These are phyloP conservation scores for Cephus spinipes DNA, from an alignment of 2,888 invertebrate genomes.

Conservation along the genomic window DNA sequence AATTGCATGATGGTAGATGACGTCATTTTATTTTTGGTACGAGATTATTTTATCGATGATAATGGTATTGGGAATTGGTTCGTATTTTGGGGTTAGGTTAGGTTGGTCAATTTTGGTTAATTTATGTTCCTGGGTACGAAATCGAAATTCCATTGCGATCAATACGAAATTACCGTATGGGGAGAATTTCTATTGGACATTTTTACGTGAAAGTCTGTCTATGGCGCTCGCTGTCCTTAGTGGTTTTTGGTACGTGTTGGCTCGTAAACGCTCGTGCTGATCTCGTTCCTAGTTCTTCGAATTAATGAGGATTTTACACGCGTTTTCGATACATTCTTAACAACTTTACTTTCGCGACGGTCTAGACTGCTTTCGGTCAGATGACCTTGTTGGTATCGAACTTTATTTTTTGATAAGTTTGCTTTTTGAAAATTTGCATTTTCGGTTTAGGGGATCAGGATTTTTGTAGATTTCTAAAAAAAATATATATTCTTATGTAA, in stretches of 20 bases:
- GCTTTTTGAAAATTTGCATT: too few relatives aligned
- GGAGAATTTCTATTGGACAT: background rate
- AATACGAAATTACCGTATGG: background rate
- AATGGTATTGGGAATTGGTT: background rate
- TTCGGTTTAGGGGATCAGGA: too few relatives aligned
- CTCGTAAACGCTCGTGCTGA: background rate
- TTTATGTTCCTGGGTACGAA: background rate
- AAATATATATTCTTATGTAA: too few relatives aligned
- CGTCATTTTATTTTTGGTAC: background rate
- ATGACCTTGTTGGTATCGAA: too few relatives aligned
- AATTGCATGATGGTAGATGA: background rate
- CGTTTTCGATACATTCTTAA: constrained; percentile 1
- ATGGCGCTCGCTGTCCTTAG: background rate
- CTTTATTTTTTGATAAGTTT: too few relatives aligned
- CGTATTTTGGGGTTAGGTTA: background rate
- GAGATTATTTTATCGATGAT: background rate
- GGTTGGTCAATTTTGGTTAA: background rate
- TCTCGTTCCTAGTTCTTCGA: background rate
- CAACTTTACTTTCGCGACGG: background rate
- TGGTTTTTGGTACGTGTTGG: background rate
- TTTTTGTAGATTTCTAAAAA: background rate
- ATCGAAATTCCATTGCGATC: background rate
- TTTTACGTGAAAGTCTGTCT: background rate
- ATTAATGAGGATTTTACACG: background rate
- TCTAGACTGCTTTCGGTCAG: too few relatives aligned